Conservation (phyloP, 1,140 invertebrate genomes). For the Scylla paramamosain region DNA sequence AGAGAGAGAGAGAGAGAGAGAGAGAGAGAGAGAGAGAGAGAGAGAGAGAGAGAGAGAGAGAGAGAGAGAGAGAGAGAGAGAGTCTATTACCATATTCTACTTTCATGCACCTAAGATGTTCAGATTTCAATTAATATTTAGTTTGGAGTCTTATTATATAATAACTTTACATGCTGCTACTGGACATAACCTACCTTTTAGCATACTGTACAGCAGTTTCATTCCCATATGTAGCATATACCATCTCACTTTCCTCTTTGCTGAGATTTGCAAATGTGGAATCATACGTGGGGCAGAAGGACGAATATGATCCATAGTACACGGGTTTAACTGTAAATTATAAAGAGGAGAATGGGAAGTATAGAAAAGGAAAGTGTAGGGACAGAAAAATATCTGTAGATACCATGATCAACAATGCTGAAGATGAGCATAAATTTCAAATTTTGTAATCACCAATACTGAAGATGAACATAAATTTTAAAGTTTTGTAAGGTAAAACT, state of each 20-base stretch:
- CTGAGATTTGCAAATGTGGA: conserved; percentile 96
- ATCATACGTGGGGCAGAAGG: conserved; percentile 96
- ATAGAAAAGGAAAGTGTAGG: no score
- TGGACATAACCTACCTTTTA: conserved; percentile 83
- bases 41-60: background rate
- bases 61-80: background rate
- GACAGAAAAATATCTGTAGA: no score
- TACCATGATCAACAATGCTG: no score
- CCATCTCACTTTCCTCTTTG: conserved; percentile 95
- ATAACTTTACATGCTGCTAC: background rate
- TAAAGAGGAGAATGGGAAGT: background rate
- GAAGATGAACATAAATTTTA: no score
- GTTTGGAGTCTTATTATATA: no score
- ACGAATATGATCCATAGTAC: conserved; percentile 96
- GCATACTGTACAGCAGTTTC: conserved; percentile 93
- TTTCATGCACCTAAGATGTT: no score
- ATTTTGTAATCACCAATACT: no score
- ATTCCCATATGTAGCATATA: conserved; percentile 95
- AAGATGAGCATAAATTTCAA: no score
- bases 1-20: background rate
- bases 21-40: conserved; percentile 43
- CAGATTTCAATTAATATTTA: no score
- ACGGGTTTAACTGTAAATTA: conserved; percentile 88
- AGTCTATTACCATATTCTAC: no score
- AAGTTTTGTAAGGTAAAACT: no score